Conservation (phyloP, 2,797 vertebrate genomes). For the Myotis planiceps region DNA sequence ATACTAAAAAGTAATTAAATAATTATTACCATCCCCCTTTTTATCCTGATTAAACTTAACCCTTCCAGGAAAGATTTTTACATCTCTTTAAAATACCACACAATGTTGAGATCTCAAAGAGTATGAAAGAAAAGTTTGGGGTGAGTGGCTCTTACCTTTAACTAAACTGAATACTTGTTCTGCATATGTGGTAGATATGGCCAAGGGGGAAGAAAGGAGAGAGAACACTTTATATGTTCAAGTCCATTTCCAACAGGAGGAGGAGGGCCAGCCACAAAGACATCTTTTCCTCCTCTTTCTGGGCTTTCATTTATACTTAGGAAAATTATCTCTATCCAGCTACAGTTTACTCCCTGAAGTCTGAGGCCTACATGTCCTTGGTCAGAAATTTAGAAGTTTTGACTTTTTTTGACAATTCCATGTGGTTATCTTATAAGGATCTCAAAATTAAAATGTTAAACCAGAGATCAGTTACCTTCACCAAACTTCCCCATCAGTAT, state of each 20-base stretch:
- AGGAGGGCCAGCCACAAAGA: neutral
- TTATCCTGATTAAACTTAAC: neutral
- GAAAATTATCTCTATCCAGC: neutral
- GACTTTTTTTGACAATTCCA: neutral
- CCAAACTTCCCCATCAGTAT: neutral
- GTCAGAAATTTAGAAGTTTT: neutral
- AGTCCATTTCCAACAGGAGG: neutral
- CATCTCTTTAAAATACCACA: neutral
- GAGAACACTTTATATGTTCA: neutral
- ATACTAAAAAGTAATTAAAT: neutral
- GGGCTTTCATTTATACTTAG: neutral
- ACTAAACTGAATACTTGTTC: neutral
- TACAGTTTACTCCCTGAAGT: neutral
- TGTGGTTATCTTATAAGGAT: neutral
- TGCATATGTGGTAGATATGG: neutral
- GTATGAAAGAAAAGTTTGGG: neutral
- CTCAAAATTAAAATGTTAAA: neutral
- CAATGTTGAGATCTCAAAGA: neutral
- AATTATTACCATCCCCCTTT: neutral
- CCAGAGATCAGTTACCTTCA: neutral
- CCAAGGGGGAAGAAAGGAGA: neutral
- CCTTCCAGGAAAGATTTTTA: neutral
- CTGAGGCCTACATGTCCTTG: neutral
- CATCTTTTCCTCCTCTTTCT: neutral
- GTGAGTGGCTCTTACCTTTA: neutral